Evolutionary conservation across 1,140 invertebrate species (phyloP).

Genomic region (Dolichoris vasculosae): DNA sequence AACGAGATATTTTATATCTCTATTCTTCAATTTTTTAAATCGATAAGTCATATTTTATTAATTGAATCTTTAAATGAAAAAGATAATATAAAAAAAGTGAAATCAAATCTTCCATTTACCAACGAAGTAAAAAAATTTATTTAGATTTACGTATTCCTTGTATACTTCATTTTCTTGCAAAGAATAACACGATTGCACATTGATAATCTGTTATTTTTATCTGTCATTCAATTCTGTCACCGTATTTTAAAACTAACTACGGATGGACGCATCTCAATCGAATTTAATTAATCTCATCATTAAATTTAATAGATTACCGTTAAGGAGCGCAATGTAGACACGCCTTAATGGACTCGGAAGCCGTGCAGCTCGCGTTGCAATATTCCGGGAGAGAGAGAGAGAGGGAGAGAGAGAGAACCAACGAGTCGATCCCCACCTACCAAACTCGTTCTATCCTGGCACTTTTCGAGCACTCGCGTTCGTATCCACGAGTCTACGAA

Average conservation of each 20-base stretch:
- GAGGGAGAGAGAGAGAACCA: background rate
- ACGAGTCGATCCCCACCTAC: background rate
- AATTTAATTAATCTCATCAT: conserved; percentile 30
- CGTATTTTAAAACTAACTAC: conserved; percentile 3
- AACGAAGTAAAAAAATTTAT: background rate
- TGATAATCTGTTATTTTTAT: background rate
- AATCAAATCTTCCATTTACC: background rate
- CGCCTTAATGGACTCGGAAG: conserved; percentile 2
- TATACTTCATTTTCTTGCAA: background rate
- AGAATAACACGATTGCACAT: background rate
- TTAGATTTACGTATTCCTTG: too few species aligned
- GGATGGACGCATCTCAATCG: conserved; percentile 2
- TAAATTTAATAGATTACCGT: conserved; percentile 19
- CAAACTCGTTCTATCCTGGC: background rate
- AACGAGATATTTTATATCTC: too few species aligned
- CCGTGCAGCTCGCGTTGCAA: background rate
- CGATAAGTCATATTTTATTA: too few species aligned
- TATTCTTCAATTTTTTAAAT: too few species aligned
- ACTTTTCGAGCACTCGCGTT: background rate
- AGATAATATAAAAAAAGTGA: too few species aligned
- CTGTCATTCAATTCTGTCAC: background rate
- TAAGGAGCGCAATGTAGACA: conserved; percentile 27
- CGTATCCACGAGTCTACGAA: background rate
- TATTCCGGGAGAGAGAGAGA: background rate
- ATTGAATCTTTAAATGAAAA: too few species aligned